phyloP scores from a whole-genome alignment of 1,140 invertebrate species.

The Bombus confusus region DNA sequence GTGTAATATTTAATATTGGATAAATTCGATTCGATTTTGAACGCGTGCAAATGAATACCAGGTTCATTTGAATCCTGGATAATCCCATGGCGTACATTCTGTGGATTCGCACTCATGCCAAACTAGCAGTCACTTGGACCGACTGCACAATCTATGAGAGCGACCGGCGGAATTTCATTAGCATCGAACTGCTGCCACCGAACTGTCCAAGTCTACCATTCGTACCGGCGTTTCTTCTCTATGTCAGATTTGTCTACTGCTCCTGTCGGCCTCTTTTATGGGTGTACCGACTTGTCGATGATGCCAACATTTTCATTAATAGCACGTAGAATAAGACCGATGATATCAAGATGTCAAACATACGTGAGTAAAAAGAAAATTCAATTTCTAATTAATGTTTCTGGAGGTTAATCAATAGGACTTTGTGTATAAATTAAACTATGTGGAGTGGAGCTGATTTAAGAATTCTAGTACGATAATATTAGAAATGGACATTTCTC shows the following conservation, averaged over 20 bases:
- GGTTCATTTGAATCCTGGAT: conserved; percentile 41
- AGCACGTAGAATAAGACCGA: background rate
- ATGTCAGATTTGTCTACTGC: conserved; percentile 20
- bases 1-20: background rate
- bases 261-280: background rate
- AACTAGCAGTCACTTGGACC: conserved; percentile 64
- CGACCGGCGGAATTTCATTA: conserved; percentile 76
- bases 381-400: background rate
- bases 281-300: background rate
- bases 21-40: background rate
- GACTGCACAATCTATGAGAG: conserved; percentile 68
- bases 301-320: background rate
- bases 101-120: conserved; percentile 57
- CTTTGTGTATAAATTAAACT: background rate
- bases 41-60: conserved; percentile 29
- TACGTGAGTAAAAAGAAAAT: background rate
- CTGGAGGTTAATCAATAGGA: background rate
- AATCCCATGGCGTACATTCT: conserved; percentile 51
- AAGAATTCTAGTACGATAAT: too few relatives aligned
- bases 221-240: conserved; percentile 42
- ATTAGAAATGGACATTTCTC: too few relatives aligned
- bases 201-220: conserved; percentile 69
- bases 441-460: too few relatives aligned
- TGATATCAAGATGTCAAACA: background rate
- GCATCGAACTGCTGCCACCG: conserved; percentile 69